phyloP scores from a whole-genome alignment of 2,797 vertebrate species.

The Pangasius macronema region DNA sequence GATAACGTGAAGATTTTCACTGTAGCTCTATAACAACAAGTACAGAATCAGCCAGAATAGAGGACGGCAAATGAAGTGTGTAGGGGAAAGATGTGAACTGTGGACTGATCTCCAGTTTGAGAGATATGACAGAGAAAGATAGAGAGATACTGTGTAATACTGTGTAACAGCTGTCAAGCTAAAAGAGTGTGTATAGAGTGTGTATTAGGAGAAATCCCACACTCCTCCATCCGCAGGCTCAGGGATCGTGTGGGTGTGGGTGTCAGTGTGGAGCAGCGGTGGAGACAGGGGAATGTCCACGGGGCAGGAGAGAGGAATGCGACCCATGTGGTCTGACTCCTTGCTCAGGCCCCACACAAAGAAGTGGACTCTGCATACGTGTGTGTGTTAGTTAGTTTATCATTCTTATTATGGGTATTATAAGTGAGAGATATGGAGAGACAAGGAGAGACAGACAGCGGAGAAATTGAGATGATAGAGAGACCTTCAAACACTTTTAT shows the following conservation, averaged over 20 bases:
- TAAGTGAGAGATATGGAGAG: too few relatives aligned
- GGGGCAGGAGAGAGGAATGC: slow-evolving; percentile 74
- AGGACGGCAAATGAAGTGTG: neutral
- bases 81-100: neutral
- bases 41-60: neutral
- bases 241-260: slow-evolving; percentile 36
- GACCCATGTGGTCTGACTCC: too few relatives aligned
- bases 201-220: slow-evolving; percentile 77
- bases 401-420: neutral
- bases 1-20: neutral
- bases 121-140: neutral
- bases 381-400: too few relatives aligned
- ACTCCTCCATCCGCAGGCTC: slow-evolving; percentile 59
- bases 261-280: slow-evolving; percentile 56
- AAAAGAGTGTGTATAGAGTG: neutral
- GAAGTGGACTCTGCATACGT: too few relatives aligned
- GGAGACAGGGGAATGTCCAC: slow-evolving; percentile 68
- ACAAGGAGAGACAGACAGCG: neutral
- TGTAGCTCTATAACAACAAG: neutral
- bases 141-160: neutral
- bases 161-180: too few relatives aligned
- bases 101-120: neutral
- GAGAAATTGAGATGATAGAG: neutral
- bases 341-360: too few relatives aligned
- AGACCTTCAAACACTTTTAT: neutral